A percentile compares a stretch with the other conserved stretches of the same genome.
phyloP scores from a whole-genome alignment of 1,140 invertebrate genomes.

The Globodera rostochiensis region DNA sequence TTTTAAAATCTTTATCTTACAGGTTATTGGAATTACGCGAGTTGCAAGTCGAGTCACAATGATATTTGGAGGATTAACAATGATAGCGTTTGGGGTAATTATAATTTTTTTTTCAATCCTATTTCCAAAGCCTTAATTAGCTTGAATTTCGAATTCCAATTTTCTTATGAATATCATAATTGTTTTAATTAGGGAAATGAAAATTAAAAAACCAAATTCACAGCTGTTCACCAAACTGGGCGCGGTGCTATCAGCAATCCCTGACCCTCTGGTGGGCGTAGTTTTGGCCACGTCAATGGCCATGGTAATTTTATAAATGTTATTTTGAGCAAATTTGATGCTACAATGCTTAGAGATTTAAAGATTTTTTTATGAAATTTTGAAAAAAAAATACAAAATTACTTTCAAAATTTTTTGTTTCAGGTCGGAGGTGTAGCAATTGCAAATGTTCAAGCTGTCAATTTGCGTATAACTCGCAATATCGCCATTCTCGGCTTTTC shows the following conservation, averaged over 20 bases:
- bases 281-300: slow-evolving; percentile 66
- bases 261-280: slow-evolving; percentile 63
- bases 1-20: background rate
- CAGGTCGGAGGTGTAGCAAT: slow-evolving; percentile 64
- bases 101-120: too few species aligned
- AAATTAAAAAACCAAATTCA: too few species aligned
- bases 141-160: too few species aligned
- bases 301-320: slow-evolving; percentile 44
- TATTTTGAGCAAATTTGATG: too few species aligned
- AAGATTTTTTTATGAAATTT: too few species aligned
- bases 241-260: slow-evolving; percentile 62
- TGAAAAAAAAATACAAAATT: too few species aligned
- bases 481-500: slow-evolving; percentile 67
- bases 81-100: slow-evolving; percentile 51
- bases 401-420: slow-evolving; percentile 29
- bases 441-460: slow-evolving; percentile 61
- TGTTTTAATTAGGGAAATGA: too few species aligned
- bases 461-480: slow-evolving; percentile 66
- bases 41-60: slow-evolving; percentile 58
- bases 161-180: too few species aligned
- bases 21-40: slow-evolving; percentile 29
- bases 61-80: slow-evolving; percentile 56
- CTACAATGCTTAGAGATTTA: too few species aligned
- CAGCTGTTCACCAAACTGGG: slow-evolving; percentile 51
- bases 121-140: background rate